phyloP scores from a whole-genome alignment of 1,140 invertebrate species.

The Araneus ventricosus region DNA sequence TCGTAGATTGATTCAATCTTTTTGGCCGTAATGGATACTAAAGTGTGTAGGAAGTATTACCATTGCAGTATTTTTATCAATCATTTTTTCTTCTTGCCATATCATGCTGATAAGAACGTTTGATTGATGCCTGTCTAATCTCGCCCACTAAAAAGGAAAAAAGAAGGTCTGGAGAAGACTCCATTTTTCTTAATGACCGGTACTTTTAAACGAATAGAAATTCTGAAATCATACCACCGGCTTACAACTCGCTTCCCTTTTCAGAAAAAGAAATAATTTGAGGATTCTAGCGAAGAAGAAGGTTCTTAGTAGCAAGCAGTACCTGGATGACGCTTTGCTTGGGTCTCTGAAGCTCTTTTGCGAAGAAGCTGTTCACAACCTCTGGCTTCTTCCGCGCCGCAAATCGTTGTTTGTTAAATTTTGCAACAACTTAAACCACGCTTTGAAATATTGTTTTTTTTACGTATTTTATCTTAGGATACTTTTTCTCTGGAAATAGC shows the following conservation, averaged over 20 bases:
- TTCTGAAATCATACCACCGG: slow-evolving; percentile 35
- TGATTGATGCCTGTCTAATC: slow-evolving; percentile 38
- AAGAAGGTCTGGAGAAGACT: slow-evolving; percentile 3
- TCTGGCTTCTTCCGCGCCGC: not conserved
- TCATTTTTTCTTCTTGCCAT: slow-evolving; percentile 62
- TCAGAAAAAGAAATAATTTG: slow-evolving; percentile 53
- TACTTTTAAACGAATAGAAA: slow-evolving; percentile 47
- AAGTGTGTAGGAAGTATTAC: slow-evolving; percentile 19
- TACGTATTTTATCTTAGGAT: not conserved
- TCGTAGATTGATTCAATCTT: not conserved
- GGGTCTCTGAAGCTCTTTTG: not conserved
- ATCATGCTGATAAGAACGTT: slow-evolving; percentile 75
- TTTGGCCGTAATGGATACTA: slow-evolving; percentile 44
- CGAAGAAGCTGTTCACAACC: not conserved
- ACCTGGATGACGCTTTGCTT: not conserved
- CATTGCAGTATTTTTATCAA: not conserved
- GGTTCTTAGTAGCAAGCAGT: not conserved
- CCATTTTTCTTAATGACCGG: not conserved
- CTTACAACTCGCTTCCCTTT: slow-evolving; percentile 35
- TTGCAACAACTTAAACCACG: not conserved
- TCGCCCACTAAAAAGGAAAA: not conserved
- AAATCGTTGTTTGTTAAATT: slow-evolving; percentile 7
- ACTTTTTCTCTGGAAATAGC: not conserved
- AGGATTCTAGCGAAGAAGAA: slow-evolving; percentile 15
- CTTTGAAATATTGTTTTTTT: not conserved